Conservation (phyloP, 2,113 vertebrate genomes). For the Regulus satrapa region DNA sequence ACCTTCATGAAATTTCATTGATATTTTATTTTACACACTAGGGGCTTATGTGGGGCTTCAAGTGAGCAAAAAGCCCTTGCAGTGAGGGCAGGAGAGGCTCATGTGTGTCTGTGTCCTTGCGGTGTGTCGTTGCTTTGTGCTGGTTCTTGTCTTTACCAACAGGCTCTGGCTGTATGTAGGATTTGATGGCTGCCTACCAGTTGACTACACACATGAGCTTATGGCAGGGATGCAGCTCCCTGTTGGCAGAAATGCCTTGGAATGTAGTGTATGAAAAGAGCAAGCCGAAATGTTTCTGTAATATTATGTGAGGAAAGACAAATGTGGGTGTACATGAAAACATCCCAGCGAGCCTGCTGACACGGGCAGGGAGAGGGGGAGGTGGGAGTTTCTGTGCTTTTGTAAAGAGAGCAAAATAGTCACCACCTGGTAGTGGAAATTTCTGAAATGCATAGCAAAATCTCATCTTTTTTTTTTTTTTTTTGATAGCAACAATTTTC, state of each 20-base stretch:
- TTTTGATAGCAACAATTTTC: background rate
- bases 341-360: background rate
- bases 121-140: background rate
- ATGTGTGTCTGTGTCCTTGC: background rate
- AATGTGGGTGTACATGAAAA: slow-evolving; percentile 41
- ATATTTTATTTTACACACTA: background rate
- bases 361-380: background rate
- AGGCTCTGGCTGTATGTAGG: background rate
- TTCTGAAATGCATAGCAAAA: background rate
- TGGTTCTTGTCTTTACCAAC: background rate
- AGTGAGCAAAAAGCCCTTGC: background rate
- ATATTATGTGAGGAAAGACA: background rate
- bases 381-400: background rate
- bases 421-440: background rate
- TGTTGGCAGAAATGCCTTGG: background rate
- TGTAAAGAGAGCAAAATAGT: background rate
- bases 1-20: background rate
- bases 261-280: background rate
- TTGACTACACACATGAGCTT: background rate
- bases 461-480: background rate
- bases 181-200: background rate
- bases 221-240: background rate
- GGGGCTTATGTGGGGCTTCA: background rate
- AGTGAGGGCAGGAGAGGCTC: background rate
- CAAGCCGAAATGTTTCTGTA: background rate